A percentile compares a stretch with the other conserved stretches of the same genome.
These are phyloP conservation scores for cattle (Bos taurus) DNA, from an alignment of 2,113 vertebrate species.

Conservation along the genomic window ARS-UCD2.0 NC_037343.1:23211001-23211500, in stretches of 20 bases:
- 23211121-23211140: background rate
- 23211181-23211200: background rate
- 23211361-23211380: background rate
- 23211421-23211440: background rate
- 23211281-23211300: background rate
- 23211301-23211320: background rate
- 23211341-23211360: background rate
- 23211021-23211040: background rate
- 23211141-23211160: background rate
- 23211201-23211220: background rate
- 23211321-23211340: background rate
- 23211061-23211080: background rate
- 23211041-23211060: background rate
- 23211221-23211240: background rate
- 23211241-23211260: background rate
- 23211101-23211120: background rate
- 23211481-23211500: background rate
- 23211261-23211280: background rate
- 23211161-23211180: background rate
- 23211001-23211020: background rate
- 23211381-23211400: background rate
- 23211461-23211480: background rate
- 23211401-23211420: background rate
- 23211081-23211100: background rate
- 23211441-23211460: background rate